Conservation (phyloP, 2,797 vertebrate species). For the Etheostoma nigrum region DNA sequence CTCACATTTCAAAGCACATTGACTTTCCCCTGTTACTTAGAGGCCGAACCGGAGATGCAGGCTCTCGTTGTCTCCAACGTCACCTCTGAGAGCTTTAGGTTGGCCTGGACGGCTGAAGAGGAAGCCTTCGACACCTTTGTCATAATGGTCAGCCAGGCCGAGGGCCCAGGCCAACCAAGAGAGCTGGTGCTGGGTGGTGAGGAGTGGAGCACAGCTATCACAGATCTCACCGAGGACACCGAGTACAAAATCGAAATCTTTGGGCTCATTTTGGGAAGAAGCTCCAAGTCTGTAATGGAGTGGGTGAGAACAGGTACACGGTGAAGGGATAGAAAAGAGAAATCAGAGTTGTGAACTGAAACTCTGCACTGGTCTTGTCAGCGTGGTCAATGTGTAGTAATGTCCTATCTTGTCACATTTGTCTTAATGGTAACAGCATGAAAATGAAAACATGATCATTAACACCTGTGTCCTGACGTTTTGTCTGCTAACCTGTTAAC, state of each 20-base stretch:
- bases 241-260: constrained; percentile 92
- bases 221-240: constrained; percentile 90
- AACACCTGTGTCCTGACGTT: constrained; percentile 35
- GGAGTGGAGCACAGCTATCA: constrained; percentile 86
- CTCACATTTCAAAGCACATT: constrained; percentile 62
- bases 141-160: constrained; percentile 89
- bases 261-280: constrained; percentile 89
- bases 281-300: constrained; percentile 88
- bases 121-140: constrained; percentile 93
- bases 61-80: constrained; percentile 90
- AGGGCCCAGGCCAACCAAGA: constrained; percentile 82
- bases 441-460: constrained; percentile 40
- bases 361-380: constrained; percentile 35
- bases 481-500: constrained; percentile 61
- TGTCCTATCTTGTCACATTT: constrained; percentile 12
- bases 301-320: constrained; percentile 93
- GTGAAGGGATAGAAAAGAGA: constrained; percentile 11
- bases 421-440: constrained; percentile 63
- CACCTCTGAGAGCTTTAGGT: constrained; percentile 88
- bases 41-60: constrained; percentile 93
- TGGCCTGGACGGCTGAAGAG: constrained; percentile 93
- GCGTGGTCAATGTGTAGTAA: constrained; percentile 34
- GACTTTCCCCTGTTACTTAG: constrained; percentile 84
- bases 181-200: constrained; percentile 89
- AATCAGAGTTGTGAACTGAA: constrained; percentile 17